Evolutionary conservation across 2,113 vertebrate genomes (phyloP), one percentile per base, ranked within the genome.

Genomic region (Xiphophorus couchianus): DNA sequence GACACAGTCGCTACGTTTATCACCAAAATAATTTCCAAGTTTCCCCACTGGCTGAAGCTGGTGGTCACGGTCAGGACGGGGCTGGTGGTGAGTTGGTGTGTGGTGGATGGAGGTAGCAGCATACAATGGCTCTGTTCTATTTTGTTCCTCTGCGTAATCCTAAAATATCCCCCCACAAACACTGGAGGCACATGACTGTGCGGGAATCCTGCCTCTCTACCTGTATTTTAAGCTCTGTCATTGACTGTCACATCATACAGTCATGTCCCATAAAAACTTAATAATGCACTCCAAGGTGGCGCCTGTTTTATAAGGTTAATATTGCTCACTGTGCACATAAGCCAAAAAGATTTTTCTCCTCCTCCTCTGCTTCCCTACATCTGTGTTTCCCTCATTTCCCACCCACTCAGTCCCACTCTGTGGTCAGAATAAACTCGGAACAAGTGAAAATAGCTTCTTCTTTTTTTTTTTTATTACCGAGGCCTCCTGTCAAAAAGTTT

Each of bases 1-100:
- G 97, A 99, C 88, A 99, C 98, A 1, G 95, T 99, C 67, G 95
- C 97, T 68, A 96, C 97, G 19, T 99, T 99, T 92, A 94, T 99
- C 83, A 89, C 94, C 81, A 99, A 95, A 89, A 94, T 99, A 71
- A 95, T 98, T 85, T 92, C 91, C 63, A 97, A 95, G 67, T 97
- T 99, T 91, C 98, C 98, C 74, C 60, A 87, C 48, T 99, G 98
- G 98, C 92, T 99, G 73, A 99, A 99, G 88, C 88, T 99, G 83
- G 94, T 99, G 85, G 95, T 99, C 92, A 99, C 98, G 4, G 92
- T 99, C 65, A 94, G 97, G 92, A 95, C 96, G 31, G 98, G 96
- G 87, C 96, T 98, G 64, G 93, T 98, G 97, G 98, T 99, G 94
- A 96, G 98, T 99, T 92, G 94, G 78, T 25, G 63, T 58, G 51